Base-by-base conservation (phyloP, 1,140 invertebrate genomes). In the Phocides pigmalion region DNA sequence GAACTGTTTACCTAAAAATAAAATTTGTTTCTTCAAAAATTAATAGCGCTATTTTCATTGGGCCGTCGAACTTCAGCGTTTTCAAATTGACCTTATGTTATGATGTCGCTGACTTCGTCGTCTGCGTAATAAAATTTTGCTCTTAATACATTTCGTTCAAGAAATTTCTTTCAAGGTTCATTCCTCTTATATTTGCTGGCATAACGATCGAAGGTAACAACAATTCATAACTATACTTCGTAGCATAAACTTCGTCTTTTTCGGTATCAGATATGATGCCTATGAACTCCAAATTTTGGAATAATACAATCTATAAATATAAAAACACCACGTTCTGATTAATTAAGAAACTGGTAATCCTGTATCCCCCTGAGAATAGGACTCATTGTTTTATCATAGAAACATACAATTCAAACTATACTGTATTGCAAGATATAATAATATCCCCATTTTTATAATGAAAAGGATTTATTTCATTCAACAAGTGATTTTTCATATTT, bases 71-170 rank as follows among this genome's bases (percentile, higher is more conserved):
- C 53, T 17, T 44, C 3, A 11, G 15, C 15, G n/a, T 51, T 25
- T 56, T 8, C 20, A 42, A 42, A 41, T 42, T 39, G 12, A 22
- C 20, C n/a, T 56, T 14, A 56, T n/a, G 14, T 42, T 42, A 42
- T n/a, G 37, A 42, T 56, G 37, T 42, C 53, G 53, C 20, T 56
- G 53, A 56, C 53, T 56, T 6, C 37, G 14, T 6, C 35, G 51
- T 44, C 20, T 41, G 20, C 14, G 53, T 56, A 28, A 15, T 20
- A 56, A 56, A 56, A 8, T 56, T 56, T 22, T 15, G 12, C 20
- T 22, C 17, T n/a, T 4, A 28, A 11, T 56, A 42, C 4, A 54
- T 56, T 56, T 56, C 12, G 53, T 56, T n/a, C 19, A 8, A 41
- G 20, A 22, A 8, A 20, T 14, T 35, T 37, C 32, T 5, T 17